Evolutionary conservation across 2,113 vertebrate genomes (phyloP).

Genomic region (Glaucomys volans): DNA sequence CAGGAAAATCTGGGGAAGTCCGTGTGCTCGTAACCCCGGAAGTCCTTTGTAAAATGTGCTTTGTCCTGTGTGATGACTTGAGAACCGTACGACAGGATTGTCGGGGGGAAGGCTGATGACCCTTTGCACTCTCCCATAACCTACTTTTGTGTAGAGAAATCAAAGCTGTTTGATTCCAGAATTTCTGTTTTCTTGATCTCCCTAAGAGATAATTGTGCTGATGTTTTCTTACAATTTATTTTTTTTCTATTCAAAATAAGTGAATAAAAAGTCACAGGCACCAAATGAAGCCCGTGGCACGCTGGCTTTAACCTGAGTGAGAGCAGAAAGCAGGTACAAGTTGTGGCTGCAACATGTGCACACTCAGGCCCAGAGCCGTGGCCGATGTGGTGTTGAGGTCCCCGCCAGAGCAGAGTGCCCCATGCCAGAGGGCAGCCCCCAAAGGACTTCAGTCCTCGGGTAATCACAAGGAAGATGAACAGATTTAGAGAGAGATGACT

Average conservation of each 20-base stretch:
- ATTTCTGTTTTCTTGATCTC: not conserved
- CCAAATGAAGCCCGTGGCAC: not conserved
- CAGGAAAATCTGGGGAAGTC: not conserved
- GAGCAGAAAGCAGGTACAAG: not conserved
- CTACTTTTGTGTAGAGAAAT: slow-evolving; percentile 26
- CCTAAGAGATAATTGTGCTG: not conserved
- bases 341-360: not conserved
- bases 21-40: not conserved
- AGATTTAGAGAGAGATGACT: slow-evolving; percentile 31
- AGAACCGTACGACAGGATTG: not conserved
- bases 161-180: slow-evolving; percentile 43
- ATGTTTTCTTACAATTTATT: not conserved
- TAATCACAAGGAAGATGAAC: slow-evolving; percentile 16
- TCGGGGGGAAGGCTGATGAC: not conserved
- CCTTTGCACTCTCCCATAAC: not conserved
- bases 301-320: not conserved
- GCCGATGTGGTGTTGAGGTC: too few relatives aligned
- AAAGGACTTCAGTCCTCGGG: not conserved
- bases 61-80: not conserved
- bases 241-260: slow-evolving; percentile 22
- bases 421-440: too few relatives aligned
- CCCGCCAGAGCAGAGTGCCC: too few relatives aligned
- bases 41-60: slow-evolving; percentile 47
- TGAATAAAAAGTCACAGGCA: not conserved
- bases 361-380: not conserved